Evolutionary conservation across 2,113 vertebrate genomes (phyloP).

Genomic region (Nycticebus coucang): DNA sequence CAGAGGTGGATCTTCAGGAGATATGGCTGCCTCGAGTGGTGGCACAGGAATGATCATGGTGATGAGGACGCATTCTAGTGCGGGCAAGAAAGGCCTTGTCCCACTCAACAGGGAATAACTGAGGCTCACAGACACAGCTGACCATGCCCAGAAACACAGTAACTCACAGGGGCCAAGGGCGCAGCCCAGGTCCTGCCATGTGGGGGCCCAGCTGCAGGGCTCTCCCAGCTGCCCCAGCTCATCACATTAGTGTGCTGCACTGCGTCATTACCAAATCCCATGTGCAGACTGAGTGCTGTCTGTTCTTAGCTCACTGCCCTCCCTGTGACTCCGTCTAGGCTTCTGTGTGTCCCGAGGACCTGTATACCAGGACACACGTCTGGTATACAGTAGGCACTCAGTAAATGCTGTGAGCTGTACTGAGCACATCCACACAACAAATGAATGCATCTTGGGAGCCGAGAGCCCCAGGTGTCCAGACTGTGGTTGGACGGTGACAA

Average conservation of each 20-base stretch:
- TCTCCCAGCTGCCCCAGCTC: rapidly evolving
- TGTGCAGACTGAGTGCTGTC: too few relatives aligned
- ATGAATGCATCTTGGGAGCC: rapidly evolving
- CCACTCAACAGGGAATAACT: neutral
- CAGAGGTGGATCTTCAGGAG: neutral
- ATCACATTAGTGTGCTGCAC: rapidly evolving
- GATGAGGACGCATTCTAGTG: rapidly evolving
- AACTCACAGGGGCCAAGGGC: too few relatives aligned
- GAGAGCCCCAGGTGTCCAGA: neutral
- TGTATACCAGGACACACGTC: neutral
- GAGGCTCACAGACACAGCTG: neutral
- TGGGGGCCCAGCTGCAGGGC: neutral
- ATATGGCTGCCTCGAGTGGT: rapidly evolving
- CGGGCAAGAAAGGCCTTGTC: neutral
- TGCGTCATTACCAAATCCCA: too few relatives aligned
- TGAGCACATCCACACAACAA: rapidly evolving
- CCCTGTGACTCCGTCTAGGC: neutral
- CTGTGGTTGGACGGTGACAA: rapidly evolving
- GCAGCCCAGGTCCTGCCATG: rapidly evolving
- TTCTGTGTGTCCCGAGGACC: neutral
- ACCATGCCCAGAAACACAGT: neutral
- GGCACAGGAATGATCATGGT: too few relatives aligned
- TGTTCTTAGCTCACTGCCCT: neutral
- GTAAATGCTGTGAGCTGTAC: neutral
- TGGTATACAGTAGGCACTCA: neutral